phyloP scores from a whole-genome alignment of 2,113 vertebrate species.

The Eulemur macaco region DNA sequence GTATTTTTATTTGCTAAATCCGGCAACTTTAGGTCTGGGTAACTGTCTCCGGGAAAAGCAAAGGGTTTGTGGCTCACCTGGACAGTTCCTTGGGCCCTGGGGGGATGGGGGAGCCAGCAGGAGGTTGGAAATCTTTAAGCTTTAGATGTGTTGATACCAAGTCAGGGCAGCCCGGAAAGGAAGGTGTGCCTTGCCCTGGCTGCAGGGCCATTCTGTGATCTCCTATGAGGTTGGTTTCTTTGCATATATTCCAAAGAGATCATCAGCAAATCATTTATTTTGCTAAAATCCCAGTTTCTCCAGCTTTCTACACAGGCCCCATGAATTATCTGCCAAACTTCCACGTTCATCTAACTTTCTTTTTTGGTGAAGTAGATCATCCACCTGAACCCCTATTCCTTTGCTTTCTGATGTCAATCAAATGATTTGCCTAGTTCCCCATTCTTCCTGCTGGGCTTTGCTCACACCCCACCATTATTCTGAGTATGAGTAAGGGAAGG shows the following conservation, averaged over 20 bases:
- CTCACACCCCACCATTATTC: not conserved
- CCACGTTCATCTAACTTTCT: not conserved
- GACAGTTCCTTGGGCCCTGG: not conserved
- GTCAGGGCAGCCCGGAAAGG: not conserved
- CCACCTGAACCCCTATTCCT: not conserved
- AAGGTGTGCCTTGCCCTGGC: not conserved
- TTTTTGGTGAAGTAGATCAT: not conserved
- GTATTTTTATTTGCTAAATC: not conserved
- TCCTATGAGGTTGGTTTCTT: not conserved
- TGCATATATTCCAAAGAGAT: not conserved
- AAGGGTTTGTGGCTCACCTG: not conserved
- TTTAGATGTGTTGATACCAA: not conserved
- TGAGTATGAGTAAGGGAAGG: not conserved
- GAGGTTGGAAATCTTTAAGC: too few species aligned
- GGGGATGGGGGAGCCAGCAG: rapidly evolving
- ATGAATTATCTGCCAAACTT: too few species aligned
- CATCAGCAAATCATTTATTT: not conserved
- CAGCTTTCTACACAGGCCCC: not conserved
- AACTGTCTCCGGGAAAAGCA: not conserved
- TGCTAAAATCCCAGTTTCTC: not conserved
- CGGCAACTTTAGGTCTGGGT: not conserved
- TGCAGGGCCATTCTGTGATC: not conserved
- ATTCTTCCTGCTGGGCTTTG: not conserved
- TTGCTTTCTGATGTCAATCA: not conserved
- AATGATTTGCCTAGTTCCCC: too few species aligned